These are phyloP conservation scores for Pterobdella sp. DNA, from an alignment of 2,888 invertebrate genomes.

Conservation along the genomic window DNA sequence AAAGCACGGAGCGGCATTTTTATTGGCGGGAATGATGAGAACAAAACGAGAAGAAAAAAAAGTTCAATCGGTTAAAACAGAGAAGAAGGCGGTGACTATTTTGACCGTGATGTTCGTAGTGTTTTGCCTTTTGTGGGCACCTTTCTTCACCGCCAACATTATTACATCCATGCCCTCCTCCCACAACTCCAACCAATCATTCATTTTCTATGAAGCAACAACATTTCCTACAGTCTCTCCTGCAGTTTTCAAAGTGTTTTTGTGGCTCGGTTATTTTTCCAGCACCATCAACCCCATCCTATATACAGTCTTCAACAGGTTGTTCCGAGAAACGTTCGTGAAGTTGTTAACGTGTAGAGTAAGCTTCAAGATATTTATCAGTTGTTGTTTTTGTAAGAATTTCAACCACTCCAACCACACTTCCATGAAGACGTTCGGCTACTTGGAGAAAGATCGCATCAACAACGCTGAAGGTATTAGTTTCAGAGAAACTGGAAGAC, in stretches of 20 bases:
- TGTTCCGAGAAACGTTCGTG: constrained; percentile 21
- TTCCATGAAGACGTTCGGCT: background rate
- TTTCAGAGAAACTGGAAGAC: background rate
- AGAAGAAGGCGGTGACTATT: constrained; percentile 85
- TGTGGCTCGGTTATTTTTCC: constrained; percentile 25
- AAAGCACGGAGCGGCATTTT: constrained; percentile 46
- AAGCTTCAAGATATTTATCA: background rate
- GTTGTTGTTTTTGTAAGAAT: background rate
- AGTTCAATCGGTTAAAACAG: constrained; percentile 62
- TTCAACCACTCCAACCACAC: background rate
- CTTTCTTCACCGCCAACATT: constrained; percentile 54
- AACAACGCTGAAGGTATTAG: constrained; percentile 23
- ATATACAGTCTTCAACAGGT: constrained; percentile 26
- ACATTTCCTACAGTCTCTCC: constrained; percentile 8
- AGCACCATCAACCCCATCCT: constrained; percentile 25
- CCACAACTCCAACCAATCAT: background rate
- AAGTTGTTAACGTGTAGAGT: constrained; percentile 8
- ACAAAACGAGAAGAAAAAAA: constrained; percentile 40
- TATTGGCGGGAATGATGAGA: constrained; percentile 45
- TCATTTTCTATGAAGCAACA: background rate
- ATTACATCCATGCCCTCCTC: constrained; percentile 58
- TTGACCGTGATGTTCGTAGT: constrained; percentile 49
- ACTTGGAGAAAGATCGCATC: constrained; percentile 20
- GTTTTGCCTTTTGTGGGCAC: constrained; percentile 50
- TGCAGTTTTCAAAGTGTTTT: constrained; percentile 13